Evolutionary conservation across 2,113 vertebrate genomes (phyloP).

Genomic region (Eclectus roratus): DNA sequence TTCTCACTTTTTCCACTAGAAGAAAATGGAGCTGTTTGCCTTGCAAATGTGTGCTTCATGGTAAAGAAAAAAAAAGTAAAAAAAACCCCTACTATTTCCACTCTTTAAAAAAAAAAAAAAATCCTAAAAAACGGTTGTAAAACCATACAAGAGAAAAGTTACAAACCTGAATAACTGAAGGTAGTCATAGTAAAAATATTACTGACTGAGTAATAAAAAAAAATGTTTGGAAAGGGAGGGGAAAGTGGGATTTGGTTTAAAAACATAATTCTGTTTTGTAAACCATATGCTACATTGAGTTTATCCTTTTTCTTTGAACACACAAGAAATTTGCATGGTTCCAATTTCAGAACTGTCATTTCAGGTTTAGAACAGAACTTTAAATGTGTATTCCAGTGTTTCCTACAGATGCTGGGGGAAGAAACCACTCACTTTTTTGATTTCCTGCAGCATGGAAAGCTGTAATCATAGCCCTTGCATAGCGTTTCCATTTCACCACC

Average conservation of each 20-base stretch:
- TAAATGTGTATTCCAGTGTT: neutral
- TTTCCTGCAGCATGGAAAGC: neutral
- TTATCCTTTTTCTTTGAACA: neutral
- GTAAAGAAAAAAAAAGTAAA: neutral
- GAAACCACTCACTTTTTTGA: neutral
- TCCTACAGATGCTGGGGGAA: neutral
- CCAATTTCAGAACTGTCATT: neutral
- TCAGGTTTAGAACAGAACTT: constrained; percentile 15
- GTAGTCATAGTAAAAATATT: neutral
- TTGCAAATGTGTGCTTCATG: neutral
- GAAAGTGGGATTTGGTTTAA: neutral
- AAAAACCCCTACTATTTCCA: neutral
- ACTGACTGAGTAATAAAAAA: neutral
- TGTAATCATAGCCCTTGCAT: neutral
- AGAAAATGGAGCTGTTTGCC: neutral
- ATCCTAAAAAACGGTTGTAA: neutral
- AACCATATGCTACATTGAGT: neutral
- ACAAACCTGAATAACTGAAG: neutral
- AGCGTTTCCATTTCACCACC: neutral
- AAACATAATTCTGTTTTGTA: neutral
- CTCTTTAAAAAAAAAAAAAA: neutral
- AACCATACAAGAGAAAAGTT: neutral
- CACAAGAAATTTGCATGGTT: neutral
- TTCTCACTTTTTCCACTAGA: neutral
- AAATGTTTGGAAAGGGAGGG: neutral